These are phyloP conservation scores for Oscheius onirici DNA, from an alignment of 2,888 invertebrate genomes.

Conservation along the genomic window DNA sequence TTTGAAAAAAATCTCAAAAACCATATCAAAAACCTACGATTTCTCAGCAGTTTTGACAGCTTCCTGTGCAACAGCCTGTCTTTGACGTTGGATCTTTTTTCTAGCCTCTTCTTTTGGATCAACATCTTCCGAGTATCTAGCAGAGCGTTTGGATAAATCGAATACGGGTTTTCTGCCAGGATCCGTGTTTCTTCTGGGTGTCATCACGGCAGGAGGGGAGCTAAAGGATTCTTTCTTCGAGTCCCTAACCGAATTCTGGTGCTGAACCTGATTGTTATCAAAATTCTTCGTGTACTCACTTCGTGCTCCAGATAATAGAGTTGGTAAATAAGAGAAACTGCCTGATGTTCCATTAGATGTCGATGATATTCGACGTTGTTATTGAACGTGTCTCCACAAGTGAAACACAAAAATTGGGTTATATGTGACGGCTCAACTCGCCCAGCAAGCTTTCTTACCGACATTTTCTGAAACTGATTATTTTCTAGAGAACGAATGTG, in stretches of 20 bases:
- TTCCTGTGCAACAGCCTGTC: neutral
- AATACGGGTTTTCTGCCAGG: neutral
- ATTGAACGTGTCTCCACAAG: constrained; percentile 39
- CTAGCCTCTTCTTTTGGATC: neutral
- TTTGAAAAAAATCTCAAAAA: too few species aligned
- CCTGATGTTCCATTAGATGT: constrained; percentile 41
- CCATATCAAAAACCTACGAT: constrained; percentile 7
- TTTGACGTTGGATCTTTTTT: constrained; percentile 1
- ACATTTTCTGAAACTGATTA: neutral
- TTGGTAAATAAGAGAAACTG: constrained; percentile 40
- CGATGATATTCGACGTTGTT: constrained; percentile 40
- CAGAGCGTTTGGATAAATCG: neutral
- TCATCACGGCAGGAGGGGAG: neutral
- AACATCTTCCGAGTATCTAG: neutral
- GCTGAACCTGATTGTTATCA: too few species aligned
- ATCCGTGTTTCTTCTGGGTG: constrained; percentile 17
- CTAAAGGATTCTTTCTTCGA: too few species aligned
- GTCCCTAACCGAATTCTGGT: too few species aligned
- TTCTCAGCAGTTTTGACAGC: constrained; percentile 15
- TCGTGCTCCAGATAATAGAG: constrained; percentile 37
- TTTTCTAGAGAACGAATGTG: too few species aligned
- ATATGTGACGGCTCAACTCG: constrained; percentile 33
- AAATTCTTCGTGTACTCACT: neutral
- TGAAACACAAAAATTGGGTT: constrained; percentile 41
- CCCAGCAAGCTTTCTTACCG: constrained; percentile 3